Percentiles rank a stretch among this genome's conserved stretches.
phyloP scores from a whole-genome alignment of 2,888 invertebrate genomes.

The Polymixis lichenea region DNA sequence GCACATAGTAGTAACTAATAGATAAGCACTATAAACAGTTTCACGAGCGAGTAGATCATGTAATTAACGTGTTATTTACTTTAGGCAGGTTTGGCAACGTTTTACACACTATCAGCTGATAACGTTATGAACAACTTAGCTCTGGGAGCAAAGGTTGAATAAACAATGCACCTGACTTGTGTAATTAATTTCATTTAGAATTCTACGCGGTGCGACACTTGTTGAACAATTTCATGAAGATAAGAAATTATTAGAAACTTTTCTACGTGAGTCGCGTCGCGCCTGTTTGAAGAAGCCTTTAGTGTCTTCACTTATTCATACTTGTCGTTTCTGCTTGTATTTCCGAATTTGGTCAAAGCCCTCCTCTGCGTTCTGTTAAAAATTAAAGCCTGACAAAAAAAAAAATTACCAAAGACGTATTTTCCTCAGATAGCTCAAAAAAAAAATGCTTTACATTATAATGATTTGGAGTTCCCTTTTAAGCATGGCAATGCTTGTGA shows the following conservation, averaged over 20 bases:
- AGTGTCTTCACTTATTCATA: constrained; percentile 1
- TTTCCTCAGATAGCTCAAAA: not conserved
- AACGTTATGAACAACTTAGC: constrained; percentile 7
- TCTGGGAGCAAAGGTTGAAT: constrained; percentile 38
- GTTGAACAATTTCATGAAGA: too few relatives aligned
- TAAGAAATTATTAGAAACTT: too few relatives aligned
- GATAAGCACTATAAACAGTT: constrained; percentile 32
- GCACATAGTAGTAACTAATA: constrained; percentile 9
- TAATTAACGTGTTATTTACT: constrained; percentile 35
- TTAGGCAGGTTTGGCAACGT: constrained; percentile 25
- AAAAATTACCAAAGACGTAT: not conserved
- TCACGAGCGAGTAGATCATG: constrained; percentile 33
- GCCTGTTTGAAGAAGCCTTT: too few relatives aligned
- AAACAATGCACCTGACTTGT: constrained; percentile 13
- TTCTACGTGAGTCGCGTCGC: too few relatives aligned
- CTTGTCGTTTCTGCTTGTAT: constrained; percentile 8
- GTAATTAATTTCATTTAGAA: constrained; percentile 11
- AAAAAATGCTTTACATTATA: too few relatives aligned
- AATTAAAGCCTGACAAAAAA: not conserved
- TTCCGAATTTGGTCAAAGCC: not conserved
- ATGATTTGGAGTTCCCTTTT: too few relatives aligned
- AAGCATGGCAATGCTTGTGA: too few relatives aligned
- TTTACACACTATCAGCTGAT: constrained; percentile 34
- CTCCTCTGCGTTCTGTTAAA: constrained; percentile 6
- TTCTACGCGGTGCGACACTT: too few relatives aligned